Conservation (phyloP, 1,140 invertebrate genomes). For the Ceratoteleas bidentatus region DNA sequence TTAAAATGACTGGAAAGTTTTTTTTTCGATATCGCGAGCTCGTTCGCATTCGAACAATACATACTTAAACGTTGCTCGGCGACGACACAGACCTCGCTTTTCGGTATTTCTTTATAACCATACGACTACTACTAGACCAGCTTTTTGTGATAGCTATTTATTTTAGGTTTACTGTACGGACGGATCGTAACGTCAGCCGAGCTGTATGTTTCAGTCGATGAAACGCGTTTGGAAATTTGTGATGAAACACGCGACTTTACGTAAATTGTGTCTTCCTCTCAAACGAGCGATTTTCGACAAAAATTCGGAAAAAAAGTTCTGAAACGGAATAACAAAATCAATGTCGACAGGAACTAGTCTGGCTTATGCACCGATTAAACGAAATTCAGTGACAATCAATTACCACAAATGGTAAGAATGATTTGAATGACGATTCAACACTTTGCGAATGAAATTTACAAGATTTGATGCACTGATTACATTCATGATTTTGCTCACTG, state of each 20-base stretch:
- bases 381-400: slow-evolving; percentile 26
- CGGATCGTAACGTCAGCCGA: background rate
- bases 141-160: slow-evolving; percentile 81
- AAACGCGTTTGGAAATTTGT: slow-evolving; percentile 9
- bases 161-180: slow-evolving; percentile 72
- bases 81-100: slow-evolving; percentile 26
- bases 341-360: background rate
- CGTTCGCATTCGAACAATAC: background rate
- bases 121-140: slow-evolving; percentile 70
- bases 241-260: slow-evolving; percentile 24
- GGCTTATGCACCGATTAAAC: background rate
- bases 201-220: too few species aligned
- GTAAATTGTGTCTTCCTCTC: slow-evolving; percentile 62
- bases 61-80: slow-evolving; percentile 31
- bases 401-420: too few species aligned
- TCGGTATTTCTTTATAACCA: slow-evolving; percentile 38
- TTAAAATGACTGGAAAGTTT: slow-evolving; percentile 1
- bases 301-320: too few species aligned
- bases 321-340: too few species aligned
- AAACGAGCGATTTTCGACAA: background rate
- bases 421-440: too few species aligned
- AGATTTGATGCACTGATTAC: background rate
- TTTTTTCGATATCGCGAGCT: background rate
- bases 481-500: slow-evolving; percentile 62
- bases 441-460: slow-evolving; percentile 39